phyloP scores from a whole-genome alignment of 2,113 vertebrate species.

The Anguilla japonica region DNA sequence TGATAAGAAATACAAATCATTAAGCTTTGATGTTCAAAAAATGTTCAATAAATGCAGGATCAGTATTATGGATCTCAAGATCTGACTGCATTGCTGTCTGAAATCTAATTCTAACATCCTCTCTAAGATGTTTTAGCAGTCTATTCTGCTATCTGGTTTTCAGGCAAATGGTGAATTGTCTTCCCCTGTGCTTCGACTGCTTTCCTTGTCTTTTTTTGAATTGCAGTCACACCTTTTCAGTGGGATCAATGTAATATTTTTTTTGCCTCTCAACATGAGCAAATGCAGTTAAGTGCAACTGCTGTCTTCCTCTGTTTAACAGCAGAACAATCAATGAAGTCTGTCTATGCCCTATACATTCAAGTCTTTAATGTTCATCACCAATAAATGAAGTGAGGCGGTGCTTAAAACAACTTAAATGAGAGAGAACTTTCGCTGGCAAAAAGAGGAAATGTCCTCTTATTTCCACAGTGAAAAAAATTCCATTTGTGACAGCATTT shows the following conservation, averaged over 20 bases:
- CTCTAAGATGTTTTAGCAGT: background rate
- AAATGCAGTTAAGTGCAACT: background rate
- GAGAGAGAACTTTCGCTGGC: constrained; percentile 50
- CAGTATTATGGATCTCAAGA: background rate
- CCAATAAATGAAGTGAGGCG: constrained; percentile 46
- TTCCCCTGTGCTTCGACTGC: background rate
- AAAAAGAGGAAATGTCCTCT: constrained; percentile 40
- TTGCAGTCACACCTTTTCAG: background rate
- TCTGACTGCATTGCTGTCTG: background rate
- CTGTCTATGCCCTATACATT: constrained; percentile 43
- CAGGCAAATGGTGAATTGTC: background rate
- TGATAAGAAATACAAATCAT: constrained; percentile 1
- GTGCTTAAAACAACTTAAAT: constrained; percentile 15
- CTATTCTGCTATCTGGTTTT: background rate
- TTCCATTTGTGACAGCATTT: constrained; percentile 53
- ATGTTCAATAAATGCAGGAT: background rate
- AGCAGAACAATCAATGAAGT: background rate
- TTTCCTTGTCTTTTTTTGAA: background rate
- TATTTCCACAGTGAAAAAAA: constrained; percentile 41
- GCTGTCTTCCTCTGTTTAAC: background rate
- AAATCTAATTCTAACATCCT: background rate
- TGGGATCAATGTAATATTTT: background rate
- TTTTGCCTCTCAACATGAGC: background rate
- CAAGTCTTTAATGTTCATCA: constrained; percentile 46
- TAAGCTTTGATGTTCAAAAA: background rate